Evolutionary conservation across 2,113 vertebrate species (phyloP).

Genomic region (Promerops cafer): DNA sequence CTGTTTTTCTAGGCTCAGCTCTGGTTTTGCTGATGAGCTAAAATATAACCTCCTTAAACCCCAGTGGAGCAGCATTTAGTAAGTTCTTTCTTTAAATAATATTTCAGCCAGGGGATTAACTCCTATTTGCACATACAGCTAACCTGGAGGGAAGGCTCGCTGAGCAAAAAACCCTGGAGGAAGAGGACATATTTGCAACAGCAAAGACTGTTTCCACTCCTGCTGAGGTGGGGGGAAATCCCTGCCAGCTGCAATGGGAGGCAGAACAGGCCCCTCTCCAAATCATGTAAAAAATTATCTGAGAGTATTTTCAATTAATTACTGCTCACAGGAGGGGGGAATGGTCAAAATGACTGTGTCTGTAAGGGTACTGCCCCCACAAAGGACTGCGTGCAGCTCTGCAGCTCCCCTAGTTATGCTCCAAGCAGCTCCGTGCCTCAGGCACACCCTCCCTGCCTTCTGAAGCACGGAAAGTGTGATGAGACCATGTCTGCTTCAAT

Average conservation of each 20-base stretch:
- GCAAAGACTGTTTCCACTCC: not conserved
- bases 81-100: slow-evolving; percentile 23
- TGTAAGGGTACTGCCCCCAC: not conserved
- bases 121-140: slow-evolving; percentile 11
- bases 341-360: not conserved
- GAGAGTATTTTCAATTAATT: not conserved
- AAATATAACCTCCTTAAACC: slow-evolving; percentile 29
- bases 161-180: not conserved
- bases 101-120: slow-evolving; percentile 18
- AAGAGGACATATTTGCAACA: not conserved
- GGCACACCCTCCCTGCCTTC: not conserved
- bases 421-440: not conserved
- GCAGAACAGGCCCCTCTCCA: not conserved
- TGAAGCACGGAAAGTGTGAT: not conserved
- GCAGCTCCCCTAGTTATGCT: not conserved
- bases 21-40: slow-evolving; percentile 50
- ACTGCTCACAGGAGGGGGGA: not conserved
- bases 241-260: not conserved
- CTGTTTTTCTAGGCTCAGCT: slow-evolving; percentile 46
- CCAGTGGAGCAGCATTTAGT: slow-evolving; percentile 23
- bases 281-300: not conserved
- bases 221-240: not conserved
- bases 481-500: not conserved
- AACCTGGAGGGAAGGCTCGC: not conserved
- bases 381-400: not conserved